A percentile compares a stretch with the other conserved stretches of the same genome.
phyloP scores from a whole-genome alignment of 2,888 invertebrate species.

The Ormia ochracea region DNA sequence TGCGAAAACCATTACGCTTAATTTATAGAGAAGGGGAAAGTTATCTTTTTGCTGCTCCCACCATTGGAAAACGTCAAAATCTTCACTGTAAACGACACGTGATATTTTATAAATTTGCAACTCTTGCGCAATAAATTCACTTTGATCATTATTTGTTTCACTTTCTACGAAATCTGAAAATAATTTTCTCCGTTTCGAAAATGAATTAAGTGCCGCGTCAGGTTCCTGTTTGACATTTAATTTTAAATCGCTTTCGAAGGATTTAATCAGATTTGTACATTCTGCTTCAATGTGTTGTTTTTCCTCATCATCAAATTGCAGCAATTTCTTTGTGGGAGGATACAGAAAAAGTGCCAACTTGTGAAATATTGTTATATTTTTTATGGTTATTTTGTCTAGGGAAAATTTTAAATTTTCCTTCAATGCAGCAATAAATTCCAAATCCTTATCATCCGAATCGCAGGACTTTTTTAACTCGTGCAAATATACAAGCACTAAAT shows the following conservation, averaged over 20 bases:
- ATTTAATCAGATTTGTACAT: slow-evolving; percentile 6
- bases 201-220: background rate
- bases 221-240: background rate
- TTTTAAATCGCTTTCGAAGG: background rate
- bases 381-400: background rate
- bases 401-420: background rate
- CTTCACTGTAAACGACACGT: background rate
- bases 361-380: background rate
- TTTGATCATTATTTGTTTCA: background rate
- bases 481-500: slow-evolving; percentile 20
- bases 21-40: slow-evolving; percentile 18
- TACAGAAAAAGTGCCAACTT: slow-evolving; percentile 29
- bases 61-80: slow-evolving; percentile 25
- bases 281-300: background rate
- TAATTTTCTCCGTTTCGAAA: background rate
- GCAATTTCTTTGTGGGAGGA: slow-evolving; percentile 24
- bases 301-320: background rate
- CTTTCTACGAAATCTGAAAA: slow-evolving; percentile 14
- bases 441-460: background rate
- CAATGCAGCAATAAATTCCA: background rate
- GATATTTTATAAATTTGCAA: slow-evolving; percentile 23
- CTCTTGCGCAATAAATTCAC: background rate
- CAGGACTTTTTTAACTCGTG: slow-evolving; percentile 22
- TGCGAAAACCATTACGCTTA: background rate
- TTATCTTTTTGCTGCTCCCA: slow-evolving; percentile 25